Evolutionary conservation across 2,797 vertebrate genomes (phyloP).

Genomic region (Scarus forsteni): DNA sequence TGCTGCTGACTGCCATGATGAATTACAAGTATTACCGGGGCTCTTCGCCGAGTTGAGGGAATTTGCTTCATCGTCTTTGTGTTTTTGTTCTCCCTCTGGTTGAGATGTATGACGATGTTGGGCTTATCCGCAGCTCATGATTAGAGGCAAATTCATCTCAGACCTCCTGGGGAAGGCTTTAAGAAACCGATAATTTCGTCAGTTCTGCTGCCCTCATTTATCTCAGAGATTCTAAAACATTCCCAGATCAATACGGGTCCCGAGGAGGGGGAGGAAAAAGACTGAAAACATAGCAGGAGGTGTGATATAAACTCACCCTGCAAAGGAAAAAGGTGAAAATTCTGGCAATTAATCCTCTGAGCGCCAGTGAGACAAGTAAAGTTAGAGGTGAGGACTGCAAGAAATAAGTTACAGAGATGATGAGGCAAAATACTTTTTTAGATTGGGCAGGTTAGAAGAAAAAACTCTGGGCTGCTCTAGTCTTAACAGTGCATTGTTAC

Average conservation of each 20-base stretch:
- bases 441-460: not conserved
- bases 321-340: slow-evolving; percentile 21
- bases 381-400: slow-evolving; percentile 18
- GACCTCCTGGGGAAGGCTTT: slow-evolving; percentile 15
- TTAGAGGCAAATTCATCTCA: slow-evolving; percentile 30
- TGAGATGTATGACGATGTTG: slow-evolving; percentile 15
- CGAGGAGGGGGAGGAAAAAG: not conserved
- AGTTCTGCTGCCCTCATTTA: slow-evolving; percentile 5
- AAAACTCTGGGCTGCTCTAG: not conserved
- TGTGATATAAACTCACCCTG: slow-evolving; percentile 12
- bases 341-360: slow-evolving; percentile 33
- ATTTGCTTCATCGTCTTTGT: slow-evolving; percentile 8
- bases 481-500: not conserved
- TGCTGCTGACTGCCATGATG: slow-evolving; percentile 18
- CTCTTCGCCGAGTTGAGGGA: slow-evolving; percentile 10
- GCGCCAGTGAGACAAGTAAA: slow-evolving; percentile 16
- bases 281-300: not conserved
- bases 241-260: slow-evolving; percentile 7
- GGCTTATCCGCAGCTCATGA: slow-evolving; percentile 17
- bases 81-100: not conserved
- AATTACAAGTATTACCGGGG: slow-evolving; percentile 15
- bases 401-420: slow-evolving; percentile 18
- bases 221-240: slow-evolving; percentile 17
- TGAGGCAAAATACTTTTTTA: slow-evolving; percentile 13
- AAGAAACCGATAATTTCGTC: slow-evolving; percentile 21